Percentiles rank a stretch among this genome's conserved stretches.
These are phyloP conservation scores for Nycticorax nycticorax DNA, from an alignment of 2,113 vertebrate species.

Conservation along the genomic window DNA sequence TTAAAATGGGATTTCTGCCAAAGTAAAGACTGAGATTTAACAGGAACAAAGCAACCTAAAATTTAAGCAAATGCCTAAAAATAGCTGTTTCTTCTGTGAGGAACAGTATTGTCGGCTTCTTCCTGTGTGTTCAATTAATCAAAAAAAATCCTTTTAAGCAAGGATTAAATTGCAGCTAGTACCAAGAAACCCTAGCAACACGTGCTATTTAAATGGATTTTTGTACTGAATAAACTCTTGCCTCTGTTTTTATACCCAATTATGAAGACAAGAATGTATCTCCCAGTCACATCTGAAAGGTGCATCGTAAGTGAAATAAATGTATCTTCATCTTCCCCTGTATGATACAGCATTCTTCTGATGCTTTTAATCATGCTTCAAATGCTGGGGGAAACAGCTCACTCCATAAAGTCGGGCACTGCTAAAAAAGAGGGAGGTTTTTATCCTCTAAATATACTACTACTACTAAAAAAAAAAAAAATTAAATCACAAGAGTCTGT, in stretches of 20 bases:
- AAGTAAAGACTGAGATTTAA: conserved; percentile 6
- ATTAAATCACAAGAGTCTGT: not conserved
- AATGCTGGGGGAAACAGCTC: not conserved
- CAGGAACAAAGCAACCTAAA: conserved; percentile 39
- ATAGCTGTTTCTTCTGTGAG: conserved; percentile 25
- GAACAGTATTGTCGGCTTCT: not conserved
- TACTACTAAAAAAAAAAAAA: not conserved
- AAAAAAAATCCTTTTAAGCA: conserved; percentile 1
- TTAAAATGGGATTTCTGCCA: not conserved
- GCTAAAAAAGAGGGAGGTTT: not conserved
- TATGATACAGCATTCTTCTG: not conserved
- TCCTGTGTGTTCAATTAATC: conserved; percentile 53
- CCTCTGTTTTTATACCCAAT: not conserved
- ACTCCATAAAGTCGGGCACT: not conserved
- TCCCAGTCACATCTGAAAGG: not conserved
- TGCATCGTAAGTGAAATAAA: not conserved
- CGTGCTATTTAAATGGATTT: not conserved
- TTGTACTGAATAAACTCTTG: not conserved
- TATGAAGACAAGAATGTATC: not conserved
- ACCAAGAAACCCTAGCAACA: not conserved
- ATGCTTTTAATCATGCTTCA: not conserved
- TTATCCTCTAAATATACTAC: not conserved
- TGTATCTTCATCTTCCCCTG: not conserved
- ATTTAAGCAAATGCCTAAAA: conserved; percentile 52
- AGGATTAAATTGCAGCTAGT: conserved; percentile 32